phyloP scores from a whole-genome alignment of 2,888 invertebrate genomes.

The Plutella xylostella region DNA sequence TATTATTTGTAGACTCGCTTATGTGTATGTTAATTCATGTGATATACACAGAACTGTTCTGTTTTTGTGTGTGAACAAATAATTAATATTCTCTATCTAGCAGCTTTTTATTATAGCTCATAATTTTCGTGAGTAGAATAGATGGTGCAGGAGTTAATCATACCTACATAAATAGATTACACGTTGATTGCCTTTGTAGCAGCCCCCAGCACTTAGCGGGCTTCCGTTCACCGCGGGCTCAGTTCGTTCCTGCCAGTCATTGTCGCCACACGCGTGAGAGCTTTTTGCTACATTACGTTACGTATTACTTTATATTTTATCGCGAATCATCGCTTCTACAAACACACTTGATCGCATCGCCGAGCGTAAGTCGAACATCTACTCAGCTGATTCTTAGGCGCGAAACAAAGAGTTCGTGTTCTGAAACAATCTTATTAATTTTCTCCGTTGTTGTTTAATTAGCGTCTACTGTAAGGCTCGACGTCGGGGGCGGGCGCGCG shows the following conservation, averaged over 20 bases:
- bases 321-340: too few species aligned
- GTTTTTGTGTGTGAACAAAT: too few species aligned
- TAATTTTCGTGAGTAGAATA: too few species aligned
- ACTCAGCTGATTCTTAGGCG: conserved; percentile 49
- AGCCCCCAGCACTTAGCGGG: conserved; percentile 46
- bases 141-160: too few species aligned
- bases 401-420: conserved; percentile 58
- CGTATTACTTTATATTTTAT: too few species aligned
- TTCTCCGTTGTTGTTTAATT: conserved; percentile 69
- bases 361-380: conserved; percentile 41
- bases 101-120: too few species aligned
- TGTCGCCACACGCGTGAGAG: conserved; percentile 31
- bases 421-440: conserved; percentile 68
- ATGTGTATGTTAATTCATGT: too few species aligned
- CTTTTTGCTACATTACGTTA: background rate
- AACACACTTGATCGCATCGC: background rate
- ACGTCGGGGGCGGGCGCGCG: conserved; percentile 41
- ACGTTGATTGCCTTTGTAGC: conserved; percentile 18
- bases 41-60: too few species aligned
- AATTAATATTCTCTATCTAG: too few species aligned
- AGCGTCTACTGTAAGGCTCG: conserved; percentile 48
- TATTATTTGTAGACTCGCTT: too few species aligned
- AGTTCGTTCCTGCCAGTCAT: conserved; percentile 45
- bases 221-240: conserved; percentile 41
- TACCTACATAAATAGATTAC: background rate